These are phyloP conservation scores for Aspidoscelis tigris DNA, from an alignment of 2,113 vertebrate species.

Conservation along the genomic window DNA sequence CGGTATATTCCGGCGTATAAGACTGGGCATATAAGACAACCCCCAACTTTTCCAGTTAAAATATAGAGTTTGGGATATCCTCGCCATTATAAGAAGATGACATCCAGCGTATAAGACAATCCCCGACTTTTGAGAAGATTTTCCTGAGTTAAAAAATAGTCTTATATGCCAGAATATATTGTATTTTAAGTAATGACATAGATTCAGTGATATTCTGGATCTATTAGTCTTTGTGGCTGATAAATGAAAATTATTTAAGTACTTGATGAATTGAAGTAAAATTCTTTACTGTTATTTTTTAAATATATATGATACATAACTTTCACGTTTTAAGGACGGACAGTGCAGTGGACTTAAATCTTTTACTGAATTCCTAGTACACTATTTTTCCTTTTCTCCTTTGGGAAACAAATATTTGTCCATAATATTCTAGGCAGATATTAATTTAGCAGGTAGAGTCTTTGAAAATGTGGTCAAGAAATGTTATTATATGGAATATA, in stretches of 20 bases:
- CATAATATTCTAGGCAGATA: too few species aligned
- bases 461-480: background rate
- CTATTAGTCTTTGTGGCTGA: background rate
- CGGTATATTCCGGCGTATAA: too few species aligned
- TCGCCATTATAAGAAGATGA: too few species aligned
- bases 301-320: slow-evolving; percentile 9
- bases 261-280: background rate
- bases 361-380: too few species aligned
- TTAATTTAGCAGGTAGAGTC: background rate
- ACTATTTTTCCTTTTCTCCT: background rate
- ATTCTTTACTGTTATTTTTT: background rate
- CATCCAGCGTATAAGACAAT: too few species aligned
- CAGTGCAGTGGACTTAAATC: background rate
- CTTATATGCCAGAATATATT: too few species aligned
- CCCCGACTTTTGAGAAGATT: too few species aligned
- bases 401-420: background rate
- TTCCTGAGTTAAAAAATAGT: too few species aligned
- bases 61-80: too few species aligned
- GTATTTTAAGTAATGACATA: background rate
- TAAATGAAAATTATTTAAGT: background rate
- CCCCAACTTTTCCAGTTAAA: too few species aligned
- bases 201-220: too few species aligned
- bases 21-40: too few species aligned
- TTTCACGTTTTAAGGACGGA: background rate
- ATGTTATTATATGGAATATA: background rate